Conservation (phyloP, 2,888 invertebrate species). For the Drosophila fulvimacula region DNA sequence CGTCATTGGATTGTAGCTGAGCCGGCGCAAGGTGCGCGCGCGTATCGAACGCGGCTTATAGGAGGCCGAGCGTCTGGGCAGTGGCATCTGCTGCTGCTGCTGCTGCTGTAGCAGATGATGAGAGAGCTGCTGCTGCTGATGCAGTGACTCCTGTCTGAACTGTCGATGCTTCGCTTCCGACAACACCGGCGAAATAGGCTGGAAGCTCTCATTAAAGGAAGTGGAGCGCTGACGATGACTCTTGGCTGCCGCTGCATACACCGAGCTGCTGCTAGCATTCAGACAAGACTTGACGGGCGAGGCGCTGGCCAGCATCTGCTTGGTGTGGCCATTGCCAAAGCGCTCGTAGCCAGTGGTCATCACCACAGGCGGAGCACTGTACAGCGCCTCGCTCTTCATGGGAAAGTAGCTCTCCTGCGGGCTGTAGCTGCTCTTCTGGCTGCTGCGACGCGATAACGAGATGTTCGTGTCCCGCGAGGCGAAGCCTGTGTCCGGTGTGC, state of each 20-base stretch:
- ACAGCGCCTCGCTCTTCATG: conserved; percentile 60
- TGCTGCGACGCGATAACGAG: conserved; percentile 84
- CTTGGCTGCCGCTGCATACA: conserved; percentile 69
- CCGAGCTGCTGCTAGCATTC: conserved; percentile 79
- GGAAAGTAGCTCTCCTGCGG: conserved; percentile 83
- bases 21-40: conserved; percentile 86
- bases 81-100: conserved; percentile 35
- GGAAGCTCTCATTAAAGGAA: conserved; percentile 86
- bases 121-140: conserved; percentile 28
- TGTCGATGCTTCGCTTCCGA: conserved; percentile 61
- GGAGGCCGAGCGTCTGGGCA: conserved; percentile 63
- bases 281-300: conserved; percentile 81
- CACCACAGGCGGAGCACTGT: conserved; percentile 66
- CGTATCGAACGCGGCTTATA: conserved; percentile 86
- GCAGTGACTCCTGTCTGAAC: conserved; percentile 55
- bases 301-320: conserved; percentile 70
- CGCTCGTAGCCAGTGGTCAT: conserved; percentile 73
- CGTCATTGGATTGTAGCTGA: conserved; percentile 87
- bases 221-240: conserved; percentile 85
- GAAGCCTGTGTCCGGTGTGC: conserved; percentile 85
- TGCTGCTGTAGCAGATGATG: conserved; percentile 18
- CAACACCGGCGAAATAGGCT: conserved; percentile 82
- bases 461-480: conserved; percentile 84
- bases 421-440: conserved; percentile 85
- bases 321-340: conserved; percentile 65